Evolutionary conservation across 2,888 invertebrate genomes (phyloP).

Genomic region (Pyrrhia umbra): DNA sequence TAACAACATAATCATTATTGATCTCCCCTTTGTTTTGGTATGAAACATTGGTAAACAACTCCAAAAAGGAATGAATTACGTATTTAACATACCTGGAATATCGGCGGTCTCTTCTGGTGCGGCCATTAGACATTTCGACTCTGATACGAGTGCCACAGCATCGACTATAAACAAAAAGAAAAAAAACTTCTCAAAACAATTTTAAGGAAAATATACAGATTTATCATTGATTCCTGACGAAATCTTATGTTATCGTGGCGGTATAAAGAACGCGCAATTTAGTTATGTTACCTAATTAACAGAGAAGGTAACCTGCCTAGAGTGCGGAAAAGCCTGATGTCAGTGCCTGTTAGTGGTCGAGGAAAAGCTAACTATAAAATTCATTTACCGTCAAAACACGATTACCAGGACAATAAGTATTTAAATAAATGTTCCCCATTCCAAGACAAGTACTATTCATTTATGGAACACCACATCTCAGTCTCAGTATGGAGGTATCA

Average conservation of each 20-base stretch:
- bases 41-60: slow-evolving; percentile 36
- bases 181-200: too few relatives aligned
- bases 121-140: slow-evolving; percentile 98
- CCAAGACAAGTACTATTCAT: slow-evolving; percentile 76
- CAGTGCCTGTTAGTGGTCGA: too few relatives aligned
- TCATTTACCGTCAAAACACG: too few relatives aligned
- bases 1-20: slow-evolving; percentile 22
- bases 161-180: slow-evolving; percentile 88
- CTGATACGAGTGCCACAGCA: slow-evolving; percentile 97
- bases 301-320: too few relatives aligned
- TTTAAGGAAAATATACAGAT: too few relatives aligned
- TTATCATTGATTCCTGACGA: too few relatives aligned
- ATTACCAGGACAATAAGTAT: not conserved
- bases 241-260: too few relatives aligned
- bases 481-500: slow-evolving; percentile 84
- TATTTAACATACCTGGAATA: slow-evolving; percentile 70
- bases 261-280: too few relatives aligned
- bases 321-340: too few relatives aligned
- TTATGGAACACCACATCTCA: slow-evolving; percentile 72
- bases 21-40: slow-evolving; percentile 12
- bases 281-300: too few relatives aligned
- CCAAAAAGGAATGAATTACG: slow-evolving; percentile 14
- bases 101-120: slow-evolving; percentile 93
- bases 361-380: not conserved
- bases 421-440: slow-evolving; percentile 81